Evolutionary conservation across 1,140 invertebrate species (phyloP).

Genomic region (Paracyclopina nana): DNA sequence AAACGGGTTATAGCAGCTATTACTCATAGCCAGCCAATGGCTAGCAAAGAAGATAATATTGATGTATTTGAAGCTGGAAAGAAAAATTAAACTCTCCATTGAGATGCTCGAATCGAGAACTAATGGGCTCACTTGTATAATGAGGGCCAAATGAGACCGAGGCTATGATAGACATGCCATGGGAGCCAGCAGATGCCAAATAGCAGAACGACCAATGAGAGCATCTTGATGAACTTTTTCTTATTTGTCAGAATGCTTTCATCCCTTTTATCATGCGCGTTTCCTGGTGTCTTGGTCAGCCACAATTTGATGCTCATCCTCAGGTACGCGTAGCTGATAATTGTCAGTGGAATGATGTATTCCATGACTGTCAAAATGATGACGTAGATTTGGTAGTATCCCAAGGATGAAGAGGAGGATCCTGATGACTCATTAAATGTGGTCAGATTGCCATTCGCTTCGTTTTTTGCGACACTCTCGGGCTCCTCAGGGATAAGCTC

Average conservation of each 20-base stretch:
- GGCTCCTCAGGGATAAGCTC: background rate
- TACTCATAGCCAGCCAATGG: slow-evolving; percentile 73
- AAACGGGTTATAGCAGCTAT: slow-evolving; percentile 65
- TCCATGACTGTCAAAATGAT: slow-evolving; percentile 25
- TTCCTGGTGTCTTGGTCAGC: slow-evolving; percentile 22
- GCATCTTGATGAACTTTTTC: slow-evolving; percentile 30
- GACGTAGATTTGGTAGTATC: background rate
- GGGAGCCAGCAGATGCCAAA: slow-evolving; percentile 34
- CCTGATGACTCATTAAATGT: background rate
- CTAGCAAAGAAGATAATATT: slow-evolving; percentile 55
- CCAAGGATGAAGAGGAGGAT: background rate
- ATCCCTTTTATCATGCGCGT: slow-evolving; percentile 23
- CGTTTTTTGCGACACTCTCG: too few relatives aligned
- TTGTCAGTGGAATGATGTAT: slow-evolving; percentile 31
- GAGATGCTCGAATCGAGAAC: background rate
- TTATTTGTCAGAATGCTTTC: slow-evolving; percentile 22
- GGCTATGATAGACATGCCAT: slow-evolving; percentile 25
- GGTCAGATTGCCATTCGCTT: too few relatives aligned
- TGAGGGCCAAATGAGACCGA: background rate
- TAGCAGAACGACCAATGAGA: slow-evolving; percentile 31
- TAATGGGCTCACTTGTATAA: background rate
- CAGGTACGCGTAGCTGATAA: slow-evolving; percentile 29
- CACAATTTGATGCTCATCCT: slow-evolving; percentile 27
- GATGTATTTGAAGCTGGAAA: slow-evolving; percentile 45
- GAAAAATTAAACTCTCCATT: background rate